Base-by-base conservation (phyloP, 2,113 vertebrate genomes). In the Neolamprologus longior region DNA sequence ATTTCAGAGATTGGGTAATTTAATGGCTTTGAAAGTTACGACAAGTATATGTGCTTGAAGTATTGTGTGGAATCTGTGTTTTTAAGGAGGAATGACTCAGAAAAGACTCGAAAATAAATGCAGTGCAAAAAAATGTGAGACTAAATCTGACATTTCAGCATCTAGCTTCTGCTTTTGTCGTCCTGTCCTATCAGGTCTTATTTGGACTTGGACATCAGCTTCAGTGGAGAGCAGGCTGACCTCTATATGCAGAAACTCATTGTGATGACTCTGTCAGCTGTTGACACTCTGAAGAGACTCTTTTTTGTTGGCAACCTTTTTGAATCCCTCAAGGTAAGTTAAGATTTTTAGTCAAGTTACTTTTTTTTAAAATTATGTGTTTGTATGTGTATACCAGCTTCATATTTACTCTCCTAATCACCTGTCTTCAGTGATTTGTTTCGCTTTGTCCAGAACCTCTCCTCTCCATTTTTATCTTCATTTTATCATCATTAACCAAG, bases 271-370 rank as follows among this genome's bases (percentile, higher is more conserved):
- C 88, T 95, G 80, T 95, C 95, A 4, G 93, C 95, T 2, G 57
- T 94, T 8, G 95, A 95, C 11, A 91, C 96, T 83, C 93, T 98
- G 78, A 96, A 97, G 86, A 96, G 93, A 82, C 97, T 98, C 86
- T 92, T 98, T 89, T 97, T 98, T 31, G 97, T 98, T 7, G 94
- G 95, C 79, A 97, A 96, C 91, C 87, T 98, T 35, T 96, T 98
- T 80, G 96, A 98, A 82, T 99, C 98, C 26, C 93, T 98, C 17
- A 99, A 99, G 97, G 98, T 99, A 91, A 94, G 91, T 21, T 61
- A 33, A 17, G 40, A n/a, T 14, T 31, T 9, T 4, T 54, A 52
- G 81, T 68, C 2, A 11, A 55, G 42, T 71, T 21, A 7, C 14
- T 47, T 83, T 57, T 9, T 9, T 10, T 71, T 1, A 0, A 14